Evolutionary conservation across 2,797 vertebrate species (phyloP).

Genomic region (Adrianichthys oophorus): DNA sequence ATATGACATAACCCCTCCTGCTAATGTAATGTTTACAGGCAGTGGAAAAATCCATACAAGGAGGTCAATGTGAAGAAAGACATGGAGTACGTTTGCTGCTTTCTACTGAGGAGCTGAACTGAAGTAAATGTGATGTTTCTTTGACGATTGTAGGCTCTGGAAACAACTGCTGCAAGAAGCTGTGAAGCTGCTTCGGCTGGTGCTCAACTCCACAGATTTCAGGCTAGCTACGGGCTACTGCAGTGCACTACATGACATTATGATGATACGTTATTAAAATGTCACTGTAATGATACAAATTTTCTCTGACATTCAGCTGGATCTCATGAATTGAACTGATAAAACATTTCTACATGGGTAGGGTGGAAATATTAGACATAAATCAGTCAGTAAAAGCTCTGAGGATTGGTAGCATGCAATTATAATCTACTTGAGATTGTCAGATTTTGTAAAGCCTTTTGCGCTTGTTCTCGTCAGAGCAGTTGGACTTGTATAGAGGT

Average conservation of each 20-base stretch:
- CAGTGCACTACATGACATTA: constrained; percentile 18
- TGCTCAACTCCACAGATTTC: background rate
- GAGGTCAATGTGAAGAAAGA: constrained; percentile 10
- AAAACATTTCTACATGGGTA: background rate
- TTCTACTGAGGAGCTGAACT: constrained; percentile 16
- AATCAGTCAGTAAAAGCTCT: constrained; percentile 21
- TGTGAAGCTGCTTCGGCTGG: constrained; percentile 6
- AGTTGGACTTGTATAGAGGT: constrained; percentile 44
- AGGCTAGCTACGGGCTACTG: constrained; percentile 5
- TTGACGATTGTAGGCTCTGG: constrained; percentile 6
- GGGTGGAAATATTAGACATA: constrained; percentile 31
- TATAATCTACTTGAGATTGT: constrained; percentile 42
- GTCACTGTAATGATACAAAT: constrained; percentile 31
- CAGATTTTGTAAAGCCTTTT: constrained; percentile 42
- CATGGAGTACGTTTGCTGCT: constrained; percentile 7
- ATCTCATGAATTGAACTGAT: constrained; percentile 20
- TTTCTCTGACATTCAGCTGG: constrained; percentile 27
- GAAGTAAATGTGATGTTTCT: constrained; percentile 3
- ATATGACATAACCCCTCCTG: constrained; percentile 1
- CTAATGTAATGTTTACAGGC: constrained; percentile 20
- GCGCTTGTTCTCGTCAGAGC: constrained; percentile 49
- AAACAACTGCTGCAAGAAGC: constrained; percentile 9
- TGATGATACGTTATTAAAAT: constrained; percentile 37
- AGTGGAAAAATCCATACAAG: no score
- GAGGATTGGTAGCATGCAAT: constrained; percentile 38